A percentile compares a stretch with the other conserved stretches of the same genome.
Evolutionary conservation across 2,888 invertebrate species (phyloP).

Genomic region (Erannis defoliaria): DNA sequence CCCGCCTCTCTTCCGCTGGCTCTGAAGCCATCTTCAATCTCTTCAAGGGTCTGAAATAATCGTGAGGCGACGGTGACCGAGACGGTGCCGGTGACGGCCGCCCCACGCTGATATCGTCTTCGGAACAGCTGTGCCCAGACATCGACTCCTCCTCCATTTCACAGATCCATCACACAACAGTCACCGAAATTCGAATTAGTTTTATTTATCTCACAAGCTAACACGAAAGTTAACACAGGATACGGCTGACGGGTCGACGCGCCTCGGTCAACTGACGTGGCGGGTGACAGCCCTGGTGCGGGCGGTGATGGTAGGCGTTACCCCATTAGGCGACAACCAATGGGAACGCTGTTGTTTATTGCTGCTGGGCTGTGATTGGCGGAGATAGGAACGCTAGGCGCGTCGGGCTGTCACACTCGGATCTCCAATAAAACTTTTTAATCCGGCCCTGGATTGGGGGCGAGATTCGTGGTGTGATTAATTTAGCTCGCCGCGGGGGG

Average conservation of each 20-base stretch:
- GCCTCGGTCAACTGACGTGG: constrained; percentile 85
- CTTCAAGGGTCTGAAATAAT: constrained; percentile 93
- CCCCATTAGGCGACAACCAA: constrained; percentile 61
- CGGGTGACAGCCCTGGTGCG: constrained; percentile 77
- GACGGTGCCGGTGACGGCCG: constrained; percentile 88
- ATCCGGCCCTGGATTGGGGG: constrained; percentile 82
- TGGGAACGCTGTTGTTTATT: constrained; percentile 52
- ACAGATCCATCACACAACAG: constrained; percentile 84
- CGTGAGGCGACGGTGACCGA: constrained; percentile 87
- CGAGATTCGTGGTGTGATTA: constrained; percentile 86
- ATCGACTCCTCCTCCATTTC: constrained; percentile 84
- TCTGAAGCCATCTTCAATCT: constrained; percentile 92
- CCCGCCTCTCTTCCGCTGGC: constrained; percentile 83
- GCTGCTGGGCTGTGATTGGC: constrained; percentile 64
- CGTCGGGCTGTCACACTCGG: constrained; percentile 74
- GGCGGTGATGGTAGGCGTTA: constrained; percentile 73
- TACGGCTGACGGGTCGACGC: constrained; percentile 84
- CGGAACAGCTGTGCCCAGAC: constrained; percentile 83
- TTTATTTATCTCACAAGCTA: constrained; percentile 60
- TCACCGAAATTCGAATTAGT: constrained; percentile 68
- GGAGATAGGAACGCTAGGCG: constrained; percentile 59
- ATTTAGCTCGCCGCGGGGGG: constrained; percentile 72
- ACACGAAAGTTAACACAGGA: constrained; percentile 67
- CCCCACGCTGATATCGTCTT: constrained; percentile 93
- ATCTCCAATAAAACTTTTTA: constrained; percentile 86